phyloP scores from a whole-genome alignment of 1,140 invertebrate genomes.

The Zaprionus capensis region DNA sequence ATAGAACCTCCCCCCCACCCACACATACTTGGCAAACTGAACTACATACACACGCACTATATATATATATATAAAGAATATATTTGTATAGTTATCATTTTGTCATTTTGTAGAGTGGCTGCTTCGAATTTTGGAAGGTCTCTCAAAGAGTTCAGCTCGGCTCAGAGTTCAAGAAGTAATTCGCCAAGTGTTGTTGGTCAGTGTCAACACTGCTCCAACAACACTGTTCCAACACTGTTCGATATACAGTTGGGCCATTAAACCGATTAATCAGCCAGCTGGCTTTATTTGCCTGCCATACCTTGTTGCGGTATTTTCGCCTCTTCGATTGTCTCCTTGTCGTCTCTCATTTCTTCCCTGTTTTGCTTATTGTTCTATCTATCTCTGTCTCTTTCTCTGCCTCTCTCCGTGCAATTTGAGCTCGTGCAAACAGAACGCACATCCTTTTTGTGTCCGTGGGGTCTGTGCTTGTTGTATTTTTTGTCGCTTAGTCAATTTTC shows the following conservation, averaged over 20 bases:
- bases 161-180: conserved; percentile 34
- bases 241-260: conserved; percentile 51
- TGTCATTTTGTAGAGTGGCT: conserved; percentile 12
- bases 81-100: background rate
- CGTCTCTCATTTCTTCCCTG: conserved; percentile 28
- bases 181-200: conserved; percentile 42
- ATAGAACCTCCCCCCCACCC: background rate
- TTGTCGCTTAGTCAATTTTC: conserved; percentile 70
- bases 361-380: conserved; percentile 65
- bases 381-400: conserved; percentile 2
- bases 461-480: conserved; percentile 25
- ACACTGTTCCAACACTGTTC: background rate
- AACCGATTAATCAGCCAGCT: conserved; percentile 75
- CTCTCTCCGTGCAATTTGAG: conserved; percentile 68
- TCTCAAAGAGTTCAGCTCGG: background rate
- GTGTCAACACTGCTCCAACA: conserved; percentile 8
- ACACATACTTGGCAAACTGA: background rate
- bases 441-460: conserved; percentile 32
- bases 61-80: conserved; percentile 1
- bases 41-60: too few relatives aligned
- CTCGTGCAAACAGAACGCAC: conserved; percentile 38
- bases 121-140: conserved; percentile 50
- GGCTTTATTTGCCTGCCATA: conserved; percentile 66
- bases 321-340: conserved; percentile 37
- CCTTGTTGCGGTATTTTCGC: conserved; percentile 53